These are phyloP conservation scores for Cryptus armator DNA, from an alignment of 2,888 invertebrate species.

Conservation along the genomic window DNA sequence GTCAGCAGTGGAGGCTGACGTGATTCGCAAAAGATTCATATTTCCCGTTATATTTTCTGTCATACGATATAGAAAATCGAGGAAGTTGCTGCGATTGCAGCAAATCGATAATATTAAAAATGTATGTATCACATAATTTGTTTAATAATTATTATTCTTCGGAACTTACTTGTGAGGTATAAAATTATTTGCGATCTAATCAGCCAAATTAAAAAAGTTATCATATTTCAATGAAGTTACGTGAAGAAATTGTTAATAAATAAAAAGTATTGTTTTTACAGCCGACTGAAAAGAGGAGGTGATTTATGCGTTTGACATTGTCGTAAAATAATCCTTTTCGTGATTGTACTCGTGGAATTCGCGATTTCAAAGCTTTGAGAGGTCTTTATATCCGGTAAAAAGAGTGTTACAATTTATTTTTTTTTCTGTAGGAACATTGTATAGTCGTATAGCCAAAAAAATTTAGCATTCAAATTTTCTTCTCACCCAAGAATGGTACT, in stretches of 20 bases:
- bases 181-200: neutral
- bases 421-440: neutral
- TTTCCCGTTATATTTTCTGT: slow-evolving; percentile 35
- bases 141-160: neutral
- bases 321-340: too few species aligned
- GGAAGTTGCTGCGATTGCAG: neutral
- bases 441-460: neutral
- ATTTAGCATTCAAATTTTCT: neutral
- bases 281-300: too few species aligned
- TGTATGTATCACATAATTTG: neutral
- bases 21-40: slow-evolving; percentile 56
- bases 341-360: neutral
- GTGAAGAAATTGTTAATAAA: too few species aligned
- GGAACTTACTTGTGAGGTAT: neutral
- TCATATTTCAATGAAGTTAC: too few species aligned
- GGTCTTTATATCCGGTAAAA: neutral
- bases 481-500: neutral
- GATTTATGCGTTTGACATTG: neutral
- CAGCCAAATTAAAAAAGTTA: too few species aligned
- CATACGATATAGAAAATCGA: neutral
- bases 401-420: neutral
- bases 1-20: slow-evolving; percentile 56
- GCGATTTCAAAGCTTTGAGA: neutral
- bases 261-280: too few species aligned
- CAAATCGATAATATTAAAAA: neutral